Conservation (phyloP, 2,888 invertebrate genomes). For the Calephelis perditalis region DNA sequence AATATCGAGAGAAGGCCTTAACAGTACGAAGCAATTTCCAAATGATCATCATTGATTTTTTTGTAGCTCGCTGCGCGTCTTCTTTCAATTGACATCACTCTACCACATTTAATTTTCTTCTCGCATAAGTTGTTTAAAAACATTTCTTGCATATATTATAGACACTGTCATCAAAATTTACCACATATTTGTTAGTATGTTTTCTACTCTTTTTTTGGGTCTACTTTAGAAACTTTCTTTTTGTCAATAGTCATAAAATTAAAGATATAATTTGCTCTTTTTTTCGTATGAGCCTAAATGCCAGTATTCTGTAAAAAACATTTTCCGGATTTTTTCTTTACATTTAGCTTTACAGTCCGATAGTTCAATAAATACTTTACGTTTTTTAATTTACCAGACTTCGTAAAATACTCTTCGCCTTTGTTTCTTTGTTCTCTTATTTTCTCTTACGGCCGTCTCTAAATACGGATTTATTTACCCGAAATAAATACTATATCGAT, state of each 20-base stretch:
- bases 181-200: not conserved
- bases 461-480: not conserved
- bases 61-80: too few relatives aligned
- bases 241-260: not conserved
- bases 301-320: not conserved
- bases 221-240: not conserved
- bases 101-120: too few relatives aligned
- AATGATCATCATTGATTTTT: too few relatives aligned
- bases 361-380: not conserved
- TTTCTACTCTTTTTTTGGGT: not conserved
- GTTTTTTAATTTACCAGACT: not conserved
- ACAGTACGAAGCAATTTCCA: too few relatives aligned
- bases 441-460: constrained; percentile 3
- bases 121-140: too few relatives aligned
- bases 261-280: not conserved
- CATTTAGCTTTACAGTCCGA: too few relatives aligned
- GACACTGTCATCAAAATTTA: too few relatives aligned
- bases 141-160: too few relatives aligned
- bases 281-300: not conserved
- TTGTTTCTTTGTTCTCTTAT: not conserved
- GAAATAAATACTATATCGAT: not conserved
- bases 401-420: too few relatives aligned
- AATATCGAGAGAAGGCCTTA: too few relatives aligned
- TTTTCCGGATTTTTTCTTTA: too few relatives aligned
- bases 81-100: too few relatives aligned